Conservation (phyloP, 2,797 vertebrate genomes). For the Capromys pilorides region DNA sequence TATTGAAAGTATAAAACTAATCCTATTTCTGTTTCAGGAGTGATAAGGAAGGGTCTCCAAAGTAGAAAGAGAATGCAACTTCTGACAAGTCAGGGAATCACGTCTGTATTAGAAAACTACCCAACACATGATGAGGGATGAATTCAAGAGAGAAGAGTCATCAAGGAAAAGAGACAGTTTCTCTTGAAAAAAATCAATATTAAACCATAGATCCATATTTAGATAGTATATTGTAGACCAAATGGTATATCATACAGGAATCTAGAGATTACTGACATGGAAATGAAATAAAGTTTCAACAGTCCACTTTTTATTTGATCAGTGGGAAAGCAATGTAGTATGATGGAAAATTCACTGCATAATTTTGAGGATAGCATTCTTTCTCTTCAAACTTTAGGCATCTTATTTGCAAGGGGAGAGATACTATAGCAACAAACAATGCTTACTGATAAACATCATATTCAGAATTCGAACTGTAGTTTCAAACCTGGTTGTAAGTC, state of each 20-base stretch:
- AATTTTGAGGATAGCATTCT: slow-evolving; percentile 18
- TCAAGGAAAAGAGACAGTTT: neutral
- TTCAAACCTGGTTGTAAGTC: neutral
- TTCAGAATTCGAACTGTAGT: slow-evolving; percentile 41
- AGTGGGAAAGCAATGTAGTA: neutral
- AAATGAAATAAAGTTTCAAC: slow-evolving; percentile 1
- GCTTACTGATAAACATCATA: neutral
- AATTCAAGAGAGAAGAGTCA: neutral
- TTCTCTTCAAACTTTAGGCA: slow-evolving; percentile 26
- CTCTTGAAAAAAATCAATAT: neutral
- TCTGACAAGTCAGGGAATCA: neutral
- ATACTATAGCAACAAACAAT: neutral
- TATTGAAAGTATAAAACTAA: slow-evolving; percentile 2
- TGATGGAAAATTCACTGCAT: slow-evolving; percentile 23
- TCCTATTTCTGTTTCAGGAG: slow-evolving; percentile 4
- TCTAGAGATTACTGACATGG: neutral
- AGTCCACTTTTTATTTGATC: neutral
- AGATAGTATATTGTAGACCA: neutral
- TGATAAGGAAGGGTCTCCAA: neutral
- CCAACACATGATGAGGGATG: neutral
- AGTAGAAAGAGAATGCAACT: neutral
- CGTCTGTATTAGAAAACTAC: neutral
- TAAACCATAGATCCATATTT: neutral
- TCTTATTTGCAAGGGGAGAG: slow-evolving; percentile 20
- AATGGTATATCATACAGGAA: slow-evolving; percentile 15